Evolutionary conservation across 2,113 vertebrate species (phyloP), one percentile per base, ranked within the genome.

Genomic region (Procapra przewalskii): DNA sequence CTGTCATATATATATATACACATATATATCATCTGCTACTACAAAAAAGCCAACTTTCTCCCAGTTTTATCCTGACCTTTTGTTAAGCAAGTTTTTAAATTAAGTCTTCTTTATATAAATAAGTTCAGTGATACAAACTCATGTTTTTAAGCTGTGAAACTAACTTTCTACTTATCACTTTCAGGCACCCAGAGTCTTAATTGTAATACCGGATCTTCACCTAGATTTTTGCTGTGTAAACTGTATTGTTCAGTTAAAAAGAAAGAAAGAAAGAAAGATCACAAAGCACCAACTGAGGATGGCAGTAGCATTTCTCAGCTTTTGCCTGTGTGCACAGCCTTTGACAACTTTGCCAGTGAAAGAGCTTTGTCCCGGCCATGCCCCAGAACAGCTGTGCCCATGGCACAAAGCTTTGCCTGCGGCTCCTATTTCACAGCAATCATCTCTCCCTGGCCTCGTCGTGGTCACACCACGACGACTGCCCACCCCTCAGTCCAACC

Each of bases 401-500:
- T 4, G 27, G 36, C 55, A n/a, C 10, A 13, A 55, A 57, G 45
- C 21, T n/a, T 60, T 48, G 60, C 27, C 27, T 71, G 27, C 0
- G 3, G 85, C 64, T 93, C 19, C 27, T 11, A 0, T 90, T 89
- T 82, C 59, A 67, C 77, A 43, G 59, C 36, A 4, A 21, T 54
- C 31, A 19, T 43, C 11, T 31, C 50, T 81, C n/a, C 50, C 57
- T 14, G 25, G 48, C 3, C 23, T 31, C n/a, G 2, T 62, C 3
- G 3, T 14, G 19, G 84, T n/a, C 59, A 6, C 50, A 33, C 6
- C 81, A 4, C 0, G 5, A 43, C 0, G 3, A 40, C 60, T 19
- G 40, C 40, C 23, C 59, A 71, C 29, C 62, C 25, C 16, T 33
- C 40, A 17, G 71, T 23, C 2, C 12, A 4, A 15, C 1, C 27